phyloP scores from a whole-genome alignment of 1,140 invertebrate genomes.

The Acromyrmex heyeri region DNA sequence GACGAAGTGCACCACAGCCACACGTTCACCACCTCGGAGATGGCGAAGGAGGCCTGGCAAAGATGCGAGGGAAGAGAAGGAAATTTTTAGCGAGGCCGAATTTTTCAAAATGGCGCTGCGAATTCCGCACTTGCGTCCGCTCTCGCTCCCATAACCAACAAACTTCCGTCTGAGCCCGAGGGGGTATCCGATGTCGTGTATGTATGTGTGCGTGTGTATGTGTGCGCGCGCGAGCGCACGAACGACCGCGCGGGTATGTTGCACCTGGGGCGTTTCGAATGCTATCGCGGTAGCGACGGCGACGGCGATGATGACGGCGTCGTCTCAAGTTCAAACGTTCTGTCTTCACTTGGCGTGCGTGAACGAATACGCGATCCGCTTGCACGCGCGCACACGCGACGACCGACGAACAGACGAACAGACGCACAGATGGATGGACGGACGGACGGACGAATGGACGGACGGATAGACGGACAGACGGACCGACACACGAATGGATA shows the following conservation, averaged over 20 bases:
- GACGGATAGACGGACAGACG: not conserved
- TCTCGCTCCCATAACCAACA: conserved; percentile 80
- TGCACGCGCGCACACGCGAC: conserved; percentile 43
- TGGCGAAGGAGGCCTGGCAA: not conserved
- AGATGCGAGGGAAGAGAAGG: conserved; percentile 60
- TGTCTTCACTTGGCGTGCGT: not conserved
- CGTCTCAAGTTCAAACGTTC: not conserved
- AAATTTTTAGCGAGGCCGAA: conserved; percentile 76
- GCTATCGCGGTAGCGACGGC: too few species aligned
- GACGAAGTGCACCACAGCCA: conserved; percentile 1
- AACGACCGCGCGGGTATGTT: not conserved
- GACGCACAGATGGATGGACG: not conserved
- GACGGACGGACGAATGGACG: not conserved
- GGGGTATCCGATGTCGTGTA: conserved; percentile 6
- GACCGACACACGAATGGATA: conserved; percentile 9
- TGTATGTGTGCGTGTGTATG: too few species aligned
- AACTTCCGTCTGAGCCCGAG: conserved; percentile 54
- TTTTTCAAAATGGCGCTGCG: conserved; percentile 85
- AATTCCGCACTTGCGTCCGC: conserved; percentile 82
- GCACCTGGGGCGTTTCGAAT: conserved; percentile 1
- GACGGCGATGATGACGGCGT: not conserved
- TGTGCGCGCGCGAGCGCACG: not conserved
- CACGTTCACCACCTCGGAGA: conserved; percentile 38
- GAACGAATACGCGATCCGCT: conserved; percentile 3
- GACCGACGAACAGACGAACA: not conserved